A percentile compares a stretch with the other conserved stretches of the same genome.
These are phyloP conservation scores for Sebastes hopkinsi DNA, from an alignment of 2,797 vertebrate genomes.

Conservation along the genomic window DNA sequence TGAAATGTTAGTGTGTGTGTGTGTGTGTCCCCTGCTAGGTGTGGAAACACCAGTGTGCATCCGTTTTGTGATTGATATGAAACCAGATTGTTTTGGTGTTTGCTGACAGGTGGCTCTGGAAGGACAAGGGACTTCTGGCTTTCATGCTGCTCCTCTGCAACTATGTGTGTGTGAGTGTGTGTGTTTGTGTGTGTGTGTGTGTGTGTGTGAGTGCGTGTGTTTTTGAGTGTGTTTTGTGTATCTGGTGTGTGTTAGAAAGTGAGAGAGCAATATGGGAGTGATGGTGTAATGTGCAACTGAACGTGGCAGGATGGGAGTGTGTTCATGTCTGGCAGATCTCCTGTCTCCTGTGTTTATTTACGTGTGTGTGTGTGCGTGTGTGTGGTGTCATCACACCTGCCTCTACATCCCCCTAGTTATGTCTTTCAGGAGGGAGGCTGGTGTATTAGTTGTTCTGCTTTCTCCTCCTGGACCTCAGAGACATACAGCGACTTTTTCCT, in stretches of 20 bases:
- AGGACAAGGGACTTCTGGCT: conserved; percentile 30
- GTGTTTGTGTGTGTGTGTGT: no score
- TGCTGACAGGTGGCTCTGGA: conserved; percentile 48
- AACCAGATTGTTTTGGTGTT: conserved; percentile 44
- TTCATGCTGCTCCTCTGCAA: conserved; percentile 4
- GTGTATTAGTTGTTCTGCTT: conserved; percentile 13
- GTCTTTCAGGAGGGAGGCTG: conserved; percentile 28
- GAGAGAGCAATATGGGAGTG: neutral
- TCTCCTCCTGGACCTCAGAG: conserved; percentile 44
- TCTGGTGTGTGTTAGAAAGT: neutral
- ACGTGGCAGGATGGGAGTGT: conserved; percentile 27
- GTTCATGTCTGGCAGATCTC: conserved; percentile 25
- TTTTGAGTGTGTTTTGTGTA: neutral
- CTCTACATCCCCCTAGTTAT: conserved; percentile 22
- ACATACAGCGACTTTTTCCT: conserved; percentile 30
- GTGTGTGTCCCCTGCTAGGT: neutral
- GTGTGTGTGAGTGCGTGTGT: no score
- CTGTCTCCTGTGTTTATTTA: conserved; percentile 38
- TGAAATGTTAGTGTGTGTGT: neutral
- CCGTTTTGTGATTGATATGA: conserved; percentile 38
- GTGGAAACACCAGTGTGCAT: conserved; percentile 23
- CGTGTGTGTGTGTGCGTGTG: neutral
- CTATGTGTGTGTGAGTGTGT: neutral
- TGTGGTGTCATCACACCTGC: conserved; percentile 40
- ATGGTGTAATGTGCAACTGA: conserved; percentile 20